A percentile compares a stretch with the other conserved stretches of the same genome.
Conservation (phyloP, 2,888 invertebrate genomes). For the Timema cristinae region DNA sequence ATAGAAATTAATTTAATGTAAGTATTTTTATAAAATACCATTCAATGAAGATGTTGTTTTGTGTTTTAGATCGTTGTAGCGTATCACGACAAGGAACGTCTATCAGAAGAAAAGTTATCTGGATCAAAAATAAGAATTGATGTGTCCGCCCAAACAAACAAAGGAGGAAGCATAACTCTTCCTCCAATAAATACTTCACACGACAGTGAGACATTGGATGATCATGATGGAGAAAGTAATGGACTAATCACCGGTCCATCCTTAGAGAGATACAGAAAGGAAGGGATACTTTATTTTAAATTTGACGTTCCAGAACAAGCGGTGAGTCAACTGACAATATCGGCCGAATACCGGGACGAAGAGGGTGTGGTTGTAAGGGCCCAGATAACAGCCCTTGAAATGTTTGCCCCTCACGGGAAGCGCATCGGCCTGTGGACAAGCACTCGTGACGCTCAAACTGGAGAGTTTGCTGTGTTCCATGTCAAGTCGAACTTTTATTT, state of each 20-base stretch:
- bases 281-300: conserved; percentile 37
- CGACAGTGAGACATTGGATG: background rate
- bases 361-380: conserved; percentile 24
- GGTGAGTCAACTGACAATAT: conserved; percentile 32
- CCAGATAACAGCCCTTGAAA: conserved; percentile 35
- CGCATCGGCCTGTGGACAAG: conserved; percentile 48
- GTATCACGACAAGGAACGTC: conserved; percentile 40
- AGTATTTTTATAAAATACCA: too few relatives aligned
- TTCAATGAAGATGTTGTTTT: too few relatives aligned
- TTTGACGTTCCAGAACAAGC: conserved; percentile 35
- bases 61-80: conserved; percentile 38
- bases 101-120: conserved; percentile 38
- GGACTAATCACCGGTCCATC: conserved; percentile 9
- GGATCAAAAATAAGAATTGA: conserved; percentile 36
- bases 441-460: conserved; percentile 44
- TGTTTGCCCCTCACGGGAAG: conserved; percentile 43
- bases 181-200: background rate
- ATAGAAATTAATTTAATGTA: too few relatives aligned
- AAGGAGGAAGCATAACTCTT: conserved; percentile 2
- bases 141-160: conserved; percentile 33
- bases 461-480: conserved; percentile 53
- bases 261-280: conserved; percentile 34
- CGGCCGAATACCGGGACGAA: conserved; percentile 23
- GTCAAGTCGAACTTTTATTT: conserved; percentile 49
- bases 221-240: conserved; percentile 7